These are phyloP conservation scores for Ficedula albicollis DNA, from an alignment of 2,797 vertebrate genomes.

Conservation along the genomic window DNA sequence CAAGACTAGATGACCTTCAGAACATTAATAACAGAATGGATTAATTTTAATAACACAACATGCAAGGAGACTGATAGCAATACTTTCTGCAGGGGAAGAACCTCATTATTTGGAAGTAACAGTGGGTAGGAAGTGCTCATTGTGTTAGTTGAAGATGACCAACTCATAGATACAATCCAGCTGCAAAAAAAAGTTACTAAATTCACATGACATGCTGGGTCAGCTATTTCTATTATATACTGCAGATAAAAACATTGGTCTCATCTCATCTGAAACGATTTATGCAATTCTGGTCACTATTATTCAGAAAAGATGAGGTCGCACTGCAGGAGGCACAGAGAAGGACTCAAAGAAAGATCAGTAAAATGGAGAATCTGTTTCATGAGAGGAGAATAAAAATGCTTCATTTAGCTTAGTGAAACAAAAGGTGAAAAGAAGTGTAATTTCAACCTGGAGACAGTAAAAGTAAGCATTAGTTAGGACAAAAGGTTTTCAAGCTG, in stretches of 20 bases:
- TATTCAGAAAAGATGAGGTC: background rate
- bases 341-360: background rate
- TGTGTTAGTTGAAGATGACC: background rate
- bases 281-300: background rate
- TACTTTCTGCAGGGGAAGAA: background rate
- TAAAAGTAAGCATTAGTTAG: background rate
- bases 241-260: background rate
- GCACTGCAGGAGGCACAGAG: background rate
- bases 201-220: background rate
- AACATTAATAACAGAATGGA: slow-evolving; percentile 2
- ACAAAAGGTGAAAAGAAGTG: background rate
- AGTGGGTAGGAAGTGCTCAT: background rate
- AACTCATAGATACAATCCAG: background rate
- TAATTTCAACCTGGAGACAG: background rate
- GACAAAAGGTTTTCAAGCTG: background rate
- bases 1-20: background rate
- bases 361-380: background rate
- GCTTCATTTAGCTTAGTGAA: background rate
- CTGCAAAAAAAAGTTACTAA: background rate
- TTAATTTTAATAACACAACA: slow-evolving; percentile 20
- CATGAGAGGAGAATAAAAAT: background rate
- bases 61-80: background rate
- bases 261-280: background rate
- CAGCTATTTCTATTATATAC: background rate
- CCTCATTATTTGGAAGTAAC: background rate